Evolutionary conservation across 2,113 vertebrate species (phyloP).

Genomic region (Panthera uncia): DNA sequence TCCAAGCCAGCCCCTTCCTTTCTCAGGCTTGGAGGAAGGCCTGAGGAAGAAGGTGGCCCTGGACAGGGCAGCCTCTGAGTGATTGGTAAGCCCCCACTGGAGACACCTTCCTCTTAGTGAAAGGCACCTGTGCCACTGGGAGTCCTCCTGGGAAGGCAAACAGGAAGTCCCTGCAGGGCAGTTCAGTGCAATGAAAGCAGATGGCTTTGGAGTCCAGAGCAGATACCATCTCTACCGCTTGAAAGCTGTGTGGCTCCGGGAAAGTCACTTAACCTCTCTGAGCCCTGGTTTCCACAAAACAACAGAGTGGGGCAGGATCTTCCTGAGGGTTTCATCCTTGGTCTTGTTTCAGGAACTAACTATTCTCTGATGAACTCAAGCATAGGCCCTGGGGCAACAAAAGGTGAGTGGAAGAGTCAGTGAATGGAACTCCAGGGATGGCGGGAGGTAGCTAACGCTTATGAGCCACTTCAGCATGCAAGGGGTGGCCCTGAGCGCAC

Average conservation of each 20-base stretch:
- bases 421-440: not conserved
- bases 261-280: not conserved
- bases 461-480: fast-evolving
- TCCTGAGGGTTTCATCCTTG: not conserved
- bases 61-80: not conserved
- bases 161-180: not conserved
- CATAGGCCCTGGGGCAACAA: not conserved
- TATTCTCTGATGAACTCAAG: not conserved
- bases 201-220: not conserved
- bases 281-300: not conserved
- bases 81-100: not conserved
- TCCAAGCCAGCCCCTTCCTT: not conserved
- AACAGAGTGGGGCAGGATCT: not conserved
- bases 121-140: not conserved
- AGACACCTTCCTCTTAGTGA: not conserved
- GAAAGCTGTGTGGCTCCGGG: not conserved
- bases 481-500: fast-evolving
- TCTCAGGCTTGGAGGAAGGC: not conserved
- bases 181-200: not conserved
- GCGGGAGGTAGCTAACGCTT: fast-evolving
- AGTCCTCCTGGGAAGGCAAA: not conserved
- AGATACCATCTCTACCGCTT: not conserved
- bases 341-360: not conserved
- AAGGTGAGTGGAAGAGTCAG: not conserved
- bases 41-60: no score